These are phyloP conservation scores for Drosophila vallismaia DNA, from an alignment of 2,888 invertebrate species.

Conservation along the genomic window DNA sequence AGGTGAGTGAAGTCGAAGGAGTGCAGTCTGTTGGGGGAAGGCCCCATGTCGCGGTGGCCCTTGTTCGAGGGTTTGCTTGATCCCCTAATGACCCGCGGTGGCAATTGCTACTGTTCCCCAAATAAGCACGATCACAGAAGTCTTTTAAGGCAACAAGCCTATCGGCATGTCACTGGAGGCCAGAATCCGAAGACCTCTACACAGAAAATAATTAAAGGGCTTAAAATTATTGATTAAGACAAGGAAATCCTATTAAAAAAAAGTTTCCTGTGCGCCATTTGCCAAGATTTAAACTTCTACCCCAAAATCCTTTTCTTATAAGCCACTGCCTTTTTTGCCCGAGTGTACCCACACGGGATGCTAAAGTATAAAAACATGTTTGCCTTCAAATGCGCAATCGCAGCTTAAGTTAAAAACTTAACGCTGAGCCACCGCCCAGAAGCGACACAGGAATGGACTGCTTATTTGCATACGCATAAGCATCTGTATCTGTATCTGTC, in stretches of 20 bases:
- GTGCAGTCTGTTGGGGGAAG: not conserved
- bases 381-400: slow-evolving; percentile 82
- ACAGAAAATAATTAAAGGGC: not conserved
- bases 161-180: slow-evolving; percentile 79
- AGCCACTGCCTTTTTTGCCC: not conserved
- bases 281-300: not conserved
- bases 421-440: slow-evolving; percentile 80
- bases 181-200: slow-evolving; percentile 23
- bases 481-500: slow-evolving; percentile 13
- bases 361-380: slow-evolving; percentile 84
- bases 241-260: too few species aligned
- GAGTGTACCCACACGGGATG: slow-evolving; percentile 35
- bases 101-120: slow-evolving; percentile 49
- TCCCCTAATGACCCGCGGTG: slow-evolving; percentile 51
- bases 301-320: not conserved
- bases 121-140: slow-evolving; percentile 83
- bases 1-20: slow-evolving; percentile 86
- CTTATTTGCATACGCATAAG: slow-evolving; percentile 51
- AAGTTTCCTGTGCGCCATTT: not conserved
- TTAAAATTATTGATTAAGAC: not conserved
- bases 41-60: slow-evolving; percentile 38
- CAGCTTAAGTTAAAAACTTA: slow-evolving; percentile 76
- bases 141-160: slow-evolving; percentile 82
- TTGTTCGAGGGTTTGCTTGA: slow-evolving; percentile 25
- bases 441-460: slow-evolving; percentile 56